These are phyloP conservation scores for Pemphigus obesinymphae DNA, from an alignment of 1,140 invertebrate genomes.

Conservation along the genomic window DNA sequence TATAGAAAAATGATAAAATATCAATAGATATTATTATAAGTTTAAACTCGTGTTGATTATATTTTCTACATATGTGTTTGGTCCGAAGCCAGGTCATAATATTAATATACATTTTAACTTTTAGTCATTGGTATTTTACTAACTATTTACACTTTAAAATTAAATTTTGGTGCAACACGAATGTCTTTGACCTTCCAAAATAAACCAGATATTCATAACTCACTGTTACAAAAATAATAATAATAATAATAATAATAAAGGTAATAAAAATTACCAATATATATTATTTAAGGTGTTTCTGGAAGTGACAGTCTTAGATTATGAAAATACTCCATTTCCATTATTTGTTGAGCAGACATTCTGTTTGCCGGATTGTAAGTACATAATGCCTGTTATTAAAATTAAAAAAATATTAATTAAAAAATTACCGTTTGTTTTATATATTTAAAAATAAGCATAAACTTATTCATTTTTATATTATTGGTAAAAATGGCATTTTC, in stretches of 20 bases:
- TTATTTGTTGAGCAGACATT: conserved; percentile 19
- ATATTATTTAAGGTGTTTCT: conserved; percentile 36
- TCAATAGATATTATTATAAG: not conserved
- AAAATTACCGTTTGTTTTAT: not conserved
- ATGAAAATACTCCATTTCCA: conserved; percentile 37
- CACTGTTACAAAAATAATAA: conserved; percentile 1
- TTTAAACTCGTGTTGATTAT: conserved; percentile 10
- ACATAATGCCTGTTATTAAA: conserved; percentile 10
- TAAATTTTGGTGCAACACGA: conserved; percentile 12
- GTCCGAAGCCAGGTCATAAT: conserved; percentile 1
- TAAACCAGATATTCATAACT: conserved; percentile 32
- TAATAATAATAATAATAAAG: too few species aligned
- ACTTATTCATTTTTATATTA: not conserved
- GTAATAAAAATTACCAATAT: not conserved
- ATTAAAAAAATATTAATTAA: not conserved
- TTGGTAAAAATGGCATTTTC: not conserved
- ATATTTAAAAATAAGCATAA: not conserved
- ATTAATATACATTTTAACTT: conserved; percentile 15
- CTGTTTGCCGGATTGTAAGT: conserved; percentile 31
- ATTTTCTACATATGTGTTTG: conserved; percentile 21
- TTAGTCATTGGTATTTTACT: conserved; percentile 11
- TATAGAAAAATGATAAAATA: conserved; percentile 19
- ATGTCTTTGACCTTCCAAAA: not conserved
- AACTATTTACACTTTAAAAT: conserved; percentile 23
- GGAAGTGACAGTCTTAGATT: conserved; percentile 11